A percentile compares a stretch with the other conserved stretches of the same genome.
Evolutionary conservation across 2,888 invertebrate species (phyloP).

Genomic region (Periphyllus acericola): DNA sequence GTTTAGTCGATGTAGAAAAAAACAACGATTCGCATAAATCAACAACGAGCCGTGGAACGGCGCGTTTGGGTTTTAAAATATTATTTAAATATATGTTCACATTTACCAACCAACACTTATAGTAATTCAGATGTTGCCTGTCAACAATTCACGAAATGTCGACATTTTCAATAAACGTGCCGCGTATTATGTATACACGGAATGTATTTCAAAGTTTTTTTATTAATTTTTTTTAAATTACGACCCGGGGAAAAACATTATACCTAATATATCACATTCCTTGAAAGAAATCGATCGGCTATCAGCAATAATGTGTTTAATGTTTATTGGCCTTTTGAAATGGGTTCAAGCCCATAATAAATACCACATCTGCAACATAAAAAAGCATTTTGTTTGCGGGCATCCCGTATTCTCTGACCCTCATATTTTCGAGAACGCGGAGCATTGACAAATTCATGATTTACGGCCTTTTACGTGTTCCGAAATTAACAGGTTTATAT

Average conservation of each 20-base stretch:
- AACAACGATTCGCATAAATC: background rate
- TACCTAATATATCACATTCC: background rate
- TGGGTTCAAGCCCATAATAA: background rate
- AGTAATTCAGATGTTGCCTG: background rate
- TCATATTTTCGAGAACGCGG: background rate
- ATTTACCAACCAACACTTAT: background rate
- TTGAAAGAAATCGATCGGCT: background rate
- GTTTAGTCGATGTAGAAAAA: background rate
- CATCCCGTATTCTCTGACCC: slow-evolving; percentile 28
- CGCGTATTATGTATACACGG: background rate
- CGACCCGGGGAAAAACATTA: background rate
- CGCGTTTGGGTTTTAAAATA: background rate
- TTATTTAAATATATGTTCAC: background rate
- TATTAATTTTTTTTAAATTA: background rate
- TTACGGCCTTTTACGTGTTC: background rate
- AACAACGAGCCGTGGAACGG: background rate
- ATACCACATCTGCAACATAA: background rate
- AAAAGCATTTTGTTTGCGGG: slow-evolving; percentile 2
- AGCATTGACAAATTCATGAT: slow-evolving; percentile 13
- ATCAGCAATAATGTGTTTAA: background rate
- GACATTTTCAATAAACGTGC: background rate
- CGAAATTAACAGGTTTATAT: background rate
- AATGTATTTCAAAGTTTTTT: slow-evolving; percentile 9
- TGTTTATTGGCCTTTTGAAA: slow-evolving; percentile 18
- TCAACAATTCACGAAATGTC: background rate